These are phyloP conservation scores for Nysson spinosus DNA, from an alignment of 2,888 invertebrate species.

Conservation along the genomic window DNA sequence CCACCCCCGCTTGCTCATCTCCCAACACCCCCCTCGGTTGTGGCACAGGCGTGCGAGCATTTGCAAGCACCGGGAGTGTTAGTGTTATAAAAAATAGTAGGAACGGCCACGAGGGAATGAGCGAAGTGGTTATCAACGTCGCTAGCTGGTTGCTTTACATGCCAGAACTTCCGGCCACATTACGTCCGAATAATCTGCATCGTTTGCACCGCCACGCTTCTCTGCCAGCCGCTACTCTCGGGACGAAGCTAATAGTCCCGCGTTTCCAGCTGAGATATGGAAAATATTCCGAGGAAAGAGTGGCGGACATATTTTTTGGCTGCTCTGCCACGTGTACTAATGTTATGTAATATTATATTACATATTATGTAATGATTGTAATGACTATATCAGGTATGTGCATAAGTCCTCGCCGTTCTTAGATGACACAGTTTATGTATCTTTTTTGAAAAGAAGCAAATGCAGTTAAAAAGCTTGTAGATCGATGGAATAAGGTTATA, in stretches of 20 bases:
- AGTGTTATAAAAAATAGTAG: constrained; percentile 55
- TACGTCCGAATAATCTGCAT: constrained; percentile 35
- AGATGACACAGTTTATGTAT: no score
- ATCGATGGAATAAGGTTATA: no score
- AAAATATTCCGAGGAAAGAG: neutral
- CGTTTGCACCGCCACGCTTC: constrained; percentile 25
- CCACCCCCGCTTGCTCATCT: no score
- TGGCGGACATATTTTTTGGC: constrained; percentile 1
- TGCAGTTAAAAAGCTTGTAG: no score
- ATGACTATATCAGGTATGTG: no score
- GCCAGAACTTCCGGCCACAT: constrained; percentile 27
- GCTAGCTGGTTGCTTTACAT: constrained; percentile 14
- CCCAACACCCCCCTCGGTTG: constrained; percentile 12
- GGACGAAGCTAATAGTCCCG: constrained; percentile 29
- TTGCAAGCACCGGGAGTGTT: constrained; percentile 31
- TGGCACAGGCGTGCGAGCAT: constrained; percentile 37
- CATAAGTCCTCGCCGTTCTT: no score
- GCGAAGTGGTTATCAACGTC: constrained; percentile 50
- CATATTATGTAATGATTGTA: no score
- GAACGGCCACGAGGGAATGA: constrained; percentile 15
- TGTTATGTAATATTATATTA: no score
- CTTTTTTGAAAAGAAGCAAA: no score
- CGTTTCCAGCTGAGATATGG: neutral
- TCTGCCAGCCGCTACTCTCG: no score
- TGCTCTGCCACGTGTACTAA: no score